Percentiles rank a stretch among this genome's conserved stretches.
phyloP scores from a whole-genome alignment of 2,797 vertebrate species.

The Sebastes ruberrimus region DNA sequence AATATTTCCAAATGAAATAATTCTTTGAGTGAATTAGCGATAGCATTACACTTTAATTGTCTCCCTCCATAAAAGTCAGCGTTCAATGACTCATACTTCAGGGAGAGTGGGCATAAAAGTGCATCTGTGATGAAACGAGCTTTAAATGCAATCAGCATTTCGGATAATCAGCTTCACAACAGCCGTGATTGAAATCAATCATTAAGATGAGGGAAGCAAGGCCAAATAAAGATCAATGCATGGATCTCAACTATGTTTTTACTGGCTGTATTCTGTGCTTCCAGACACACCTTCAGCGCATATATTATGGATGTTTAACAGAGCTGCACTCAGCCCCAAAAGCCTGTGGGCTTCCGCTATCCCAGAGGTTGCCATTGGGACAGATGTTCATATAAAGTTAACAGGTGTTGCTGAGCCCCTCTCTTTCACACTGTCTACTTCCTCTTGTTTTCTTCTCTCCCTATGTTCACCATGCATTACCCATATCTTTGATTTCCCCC shows the following conservation, averaged over 20 bases:
- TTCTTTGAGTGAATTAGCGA: constrained; percentile 28
- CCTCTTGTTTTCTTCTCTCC: constrained; percentile 1
- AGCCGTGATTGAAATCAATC: constrained; percentile 15
- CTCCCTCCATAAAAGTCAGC: constrained; percentile 7
- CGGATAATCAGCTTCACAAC: background rate
- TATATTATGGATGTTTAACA: constrained; percentile 56
- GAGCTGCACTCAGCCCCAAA: constrained; percentile 29
- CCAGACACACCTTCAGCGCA: constrained; percentile 32
- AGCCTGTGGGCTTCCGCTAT: constrained; percentile 26
- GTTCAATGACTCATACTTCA: constrained; percentile 10
- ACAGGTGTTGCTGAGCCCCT: constrained; percentile 53
- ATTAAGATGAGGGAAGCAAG: background rate
- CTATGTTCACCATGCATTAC: background rate
- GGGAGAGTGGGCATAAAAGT: constrained; percentile 18
- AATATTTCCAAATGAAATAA: constrained; percentile 10
- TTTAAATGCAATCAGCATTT: constrained; percentile 19
- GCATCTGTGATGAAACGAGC: constrained; percentile 17
- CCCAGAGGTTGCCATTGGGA: constrained; percentile 45
- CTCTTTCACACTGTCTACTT: constrained; percentile 1
- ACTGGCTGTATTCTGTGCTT: background rate
- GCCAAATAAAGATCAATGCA: constrained; percentile 21
- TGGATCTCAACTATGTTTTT: background rate
- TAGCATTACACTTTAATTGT: constrained; percentile 32
- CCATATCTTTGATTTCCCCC: constrained; percentile 6
- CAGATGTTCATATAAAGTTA: constrained; percentile 66